Evolutionary conservation across 2,797 vertebrate genomes (phyloP), one percentile per base, ranked within the genome.

Genomic region (Myiotriccus ornatus): DNA sequence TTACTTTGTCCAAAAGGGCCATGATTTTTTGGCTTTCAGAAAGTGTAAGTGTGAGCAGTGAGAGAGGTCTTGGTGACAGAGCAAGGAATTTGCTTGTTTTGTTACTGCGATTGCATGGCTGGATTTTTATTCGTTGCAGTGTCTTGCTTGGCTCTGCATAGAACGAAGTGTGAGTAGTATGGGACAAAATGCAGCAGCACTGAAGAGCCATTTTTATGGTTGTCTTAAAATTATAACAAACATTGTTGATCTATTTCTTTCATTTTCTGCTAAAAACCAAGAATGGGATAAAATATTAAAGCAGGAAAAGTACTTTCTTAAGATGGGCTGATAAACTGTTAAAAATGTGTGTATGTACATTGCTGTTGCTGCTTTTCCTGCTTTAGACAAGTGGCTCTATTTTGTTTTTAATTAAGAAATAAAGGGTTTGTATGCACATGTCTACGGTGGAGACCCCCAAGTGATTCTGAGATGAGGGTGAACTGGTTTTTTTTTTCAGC

Each of bases 371-470:
- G 80, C 32, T 90, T 57, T 70, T 88, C 44, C 39, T 71, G 34
- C 71, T 90, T 84, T 86, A 84, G 88, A 76, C 44, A 74, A 91
- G 35, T 59, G 22, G 52, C 30, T 81, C 8, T 76, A 53, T 84
- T 87, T 94, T 90, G 64, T 67, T 79, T 84, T 88, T 84, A 93
- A 91, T 90, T 90, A 85, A 87, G 84, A 92, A 93, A 59, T 57
- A 57, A 89, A 86, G 76, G 12, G 20, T 91, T 86, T 90, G 37
- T 53, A 41, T 55, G 53, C 43, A 77, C 12, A 24, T 35, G 37
- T 83, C 76, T 84, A 57, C 37, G 50, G 55, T 64, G 90, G 64
- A 95, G 80, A 93, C 63, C 83, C 76, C 49, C 55, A 53, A 53
- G 37, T 86, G 90, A 87, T 90, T 91, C 87, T 1, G 6, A 94